Evolutionary conservation across 2,888 invertebrate genomes (phyloP), one percentile per base, ranked within the genome.

Genomic region (Caenorhabditis auriculariae): DNA sequence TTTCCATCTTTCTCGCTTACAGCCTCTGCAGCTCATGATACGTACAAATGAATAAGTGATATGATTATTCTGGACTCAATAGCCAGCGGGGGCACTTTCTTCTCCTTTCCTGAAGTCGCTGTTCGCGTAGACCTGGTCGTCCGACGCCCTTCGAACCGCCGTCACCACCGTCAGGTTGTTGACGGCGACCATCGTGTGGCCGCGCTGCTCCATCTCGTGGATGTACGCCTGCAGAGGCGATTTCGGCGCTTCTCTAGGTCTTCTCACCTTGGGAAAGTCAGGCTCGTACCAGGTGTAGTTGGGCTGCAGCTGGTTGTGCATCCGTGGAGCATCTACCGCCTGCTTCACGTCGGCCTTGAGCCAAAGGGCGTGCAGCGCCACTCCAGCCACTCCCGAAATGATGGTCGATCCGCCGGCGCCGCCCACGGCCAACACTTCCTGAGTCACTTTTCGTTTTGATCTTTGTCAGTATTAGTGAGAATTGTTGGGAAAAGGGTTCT

Each of bases 301-400:
- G 4, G 69, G 71, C 43, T 66, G 66, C 23, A 70, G 54, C 37
- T 93, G 92, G 82, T 93, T 91, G 81, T 93, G 92, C 55, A 92
- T 84, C 62, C 92, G 85, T 0, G 89, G 86, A 1, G 88, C 87
- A 80, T 91, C 91, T 1, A 91, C 87, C 0, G 91, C 89, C 29
- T 69, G 59, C 43, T 70, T 70, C 23, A 63, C 60, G 42, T 68
- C 57, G 2, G 61, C 62, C 23, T 62, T 61, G 5, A 75, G 58
- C 68, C 69, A 65, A 19, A 78, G 54, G n/a, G 67, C 60, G 48
- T 79, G 74, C 17, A 74, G 53, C 5, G 67, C 67, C 0, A 65
- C 70, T 5, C 72, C 74, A 15, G 80, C 76, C 2, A 77, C 76
- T 27, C 75, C 77, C 2, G 75, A 74, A 19, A 80, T 80, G 43